Conservation (phyloP, 2,888 invertebrate genomes). For the Taphrorychus bicolor region DNA sequence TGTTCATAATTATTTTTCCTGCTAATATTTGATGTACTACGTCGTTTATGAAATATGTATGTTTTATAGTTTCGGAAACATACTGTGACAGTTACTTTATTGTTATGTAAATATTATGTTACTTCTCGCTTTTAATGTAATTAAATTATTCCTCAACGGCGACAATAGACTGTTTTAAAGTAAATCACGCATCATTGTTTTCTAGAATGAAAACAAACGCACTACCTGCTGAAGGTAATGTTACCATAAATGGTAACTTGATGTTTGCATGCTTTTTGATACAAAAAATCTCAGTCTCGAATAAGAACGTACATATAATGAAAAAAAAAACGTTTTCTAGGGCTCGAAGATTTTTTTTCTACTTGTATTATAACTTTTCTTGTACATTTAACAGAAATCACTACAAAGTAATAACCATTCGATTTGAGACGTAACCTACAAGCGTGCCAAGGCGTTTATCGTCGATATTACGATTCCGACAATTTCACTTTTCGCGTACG, state of each 20-base stretch:
- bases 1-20: too few relatives aligned
- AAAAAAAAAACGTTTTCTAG: not conserved
- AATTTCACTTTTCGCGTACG: not conserved
- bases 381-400: too few relatives aligned
- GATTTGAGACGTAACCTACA: not conserved
- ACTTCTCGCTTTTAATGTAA: too few relatives aligned
- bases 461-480: not conserved
- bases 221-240: not conserved
- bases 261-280: not conserved
- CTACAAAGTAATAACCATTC: too few relatives aligned
- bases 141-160: too few relatives aligned
- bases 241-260: not conserved
- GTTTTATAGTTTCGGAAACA: too few relatives aligned
- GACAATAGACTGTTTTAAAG: not conserved
- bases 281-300: not conserved
- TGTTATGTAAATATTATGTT: not conserved
- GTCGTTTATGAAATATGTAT: too few relatives aligned
- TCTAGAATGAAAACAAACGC: not conserved
- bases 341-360: too few relatives aligned
- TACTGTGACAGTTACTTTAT: too few relatives aligned
- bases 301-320: too few relatives aligned
- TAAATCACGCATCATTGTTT: not conserved
- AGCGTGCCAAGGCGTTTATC: not conserved
- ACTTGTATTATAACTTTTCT: too few relatives aligned
- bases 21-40: too few relatives aligned